Percentiles rank a stretch among this genome's conserved stretches.
Conservation (phyloP, 2,113 vertebrate genomes). For the Myiozetetes cayanensis region DNA sequence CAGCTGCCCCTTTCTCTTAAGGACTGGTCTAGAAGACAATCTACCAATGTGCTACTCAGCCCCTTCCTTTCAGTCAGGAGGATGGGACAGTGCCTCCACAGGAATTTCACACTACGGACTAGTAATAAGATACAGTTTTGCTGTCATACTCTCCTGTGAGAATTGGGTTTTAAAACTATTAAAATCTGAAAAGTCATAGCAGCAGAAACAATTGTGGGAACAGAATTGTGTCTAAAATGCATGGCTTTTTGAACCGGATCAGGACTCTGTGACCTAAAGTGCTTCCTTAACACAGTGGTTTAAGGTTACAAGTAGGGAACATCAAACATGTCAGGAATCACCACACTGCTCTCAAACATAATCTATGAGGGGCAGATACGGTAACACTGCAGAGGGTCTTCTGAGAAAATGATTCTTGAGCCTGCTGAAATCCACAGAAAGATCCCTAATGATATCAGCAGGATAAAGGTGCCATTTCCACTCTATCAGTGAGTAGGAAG, state of each 20-base stretch:
- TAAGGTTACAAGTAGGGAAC: slow-evolving; percentile 36
- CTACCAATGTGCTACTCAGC: not conserved
- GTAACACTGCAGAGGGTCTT: not conserved
- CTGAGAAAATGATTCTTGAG: not conserved
- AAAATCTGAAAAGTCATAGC: not conserved
- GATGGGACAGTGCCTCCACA: not conserved
- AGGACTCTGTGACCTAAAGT: slow-evolving; percentile 8
- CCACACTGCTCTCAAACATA: not conserved
- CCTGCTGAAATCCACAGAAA: not conserved
- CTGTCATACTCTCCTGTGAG: not conserved
- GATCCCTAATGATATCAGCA: not conserved
- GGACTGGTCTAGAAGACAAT: not conserved
- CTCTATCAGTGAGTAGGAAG: not conserved
- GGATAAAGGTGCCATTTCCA: not conserved
- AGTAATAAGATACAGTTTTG: not conserved
- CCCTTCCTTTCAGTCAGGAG: not conserved
- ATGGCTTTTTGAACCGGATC: not conserved
- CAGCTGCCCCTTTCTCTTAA: not conserved
- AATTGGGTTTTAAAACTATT: not conserved
- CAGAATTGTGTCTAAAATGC: not conserved
- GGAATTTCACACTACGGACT: not conserved
- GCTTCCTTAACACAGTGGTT: not conserved
- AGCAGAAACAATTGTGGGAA: not conserved
- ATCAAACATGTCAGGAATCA: slow-evolving; percentile 40
- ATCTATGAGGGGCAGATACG: not conserved